These are phyloP conservation scores for Phortica variegata DNA, from an alignment of 1,140 invertebrate genomes.

Conservation along the genomic window DNA sequence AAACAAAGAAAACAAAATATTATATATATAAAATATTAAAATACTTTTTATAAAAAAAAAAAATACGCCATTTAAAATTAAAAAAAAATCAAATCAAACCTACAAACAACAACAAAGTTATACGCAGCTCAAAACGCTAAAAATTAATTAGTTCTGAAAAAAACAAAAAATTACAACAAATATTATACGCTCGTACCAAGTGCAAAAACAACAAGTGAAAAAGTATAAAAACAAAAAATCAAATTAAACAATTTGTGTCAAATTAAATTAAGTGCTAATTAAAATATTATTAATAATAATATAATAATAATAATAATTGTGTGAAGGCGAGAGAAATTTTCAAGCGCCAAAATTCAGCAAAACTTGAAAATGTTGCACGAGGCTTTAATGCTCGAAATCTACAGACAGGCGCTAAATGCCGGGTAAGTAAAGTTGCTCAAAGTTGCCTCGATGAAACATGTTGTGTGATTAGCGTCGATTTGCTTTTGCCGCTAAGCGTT, in stretches of 20 bases:
- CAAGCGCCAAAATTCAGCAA: slow-evolving; percentile 52
- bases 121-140: slow-evolving; percentile 38
- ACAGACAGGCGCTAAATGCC: slow-evolving; percentile 56
- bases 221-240: slow-evolving; percentile 22
- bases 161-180: slow-evolving; percentile 17
- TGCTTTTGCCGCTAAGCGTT: too few relatives aligned
- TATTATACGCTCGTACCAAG: slow-evolving; percentile 32
- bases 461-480: too few relatives aligned
- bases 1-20: slow-evolving; percentile 6
- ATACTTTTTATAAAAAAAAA: slow-evolving; percentile 18
- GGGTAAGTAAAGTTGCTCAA: slow-evolving; percentile 37
- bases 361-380: slow-evolving; percentile 57
- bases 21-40: slow-evolving; percentile 6
- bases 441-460: too few relatives aligned
- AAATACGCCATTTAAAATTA: slow-evolving; percentile 29
- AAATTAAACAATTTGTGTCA: slow-evolving; percentile 39
- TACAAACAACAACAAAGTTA: slow-evolving; percentile 29
- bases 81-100: slow-evolving; percentile 28
- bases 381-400: slow-evolving; percentile 56
- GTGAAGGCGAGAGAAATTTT: too few relatives aligned
- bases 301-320: neutral
- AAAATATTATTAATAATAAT: slow-evolving; percentile 1
- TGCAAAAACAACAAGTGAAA: slow-evolving; percentile 45
- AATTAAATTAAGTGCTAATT: slow-evolving; percentile 32
- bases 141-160: slow-evolving; percentile 21